phyloP scores from a whole-genome alignment of 2,888 invertebrate genomes.

The Drosophila kuntzei region DNA sequence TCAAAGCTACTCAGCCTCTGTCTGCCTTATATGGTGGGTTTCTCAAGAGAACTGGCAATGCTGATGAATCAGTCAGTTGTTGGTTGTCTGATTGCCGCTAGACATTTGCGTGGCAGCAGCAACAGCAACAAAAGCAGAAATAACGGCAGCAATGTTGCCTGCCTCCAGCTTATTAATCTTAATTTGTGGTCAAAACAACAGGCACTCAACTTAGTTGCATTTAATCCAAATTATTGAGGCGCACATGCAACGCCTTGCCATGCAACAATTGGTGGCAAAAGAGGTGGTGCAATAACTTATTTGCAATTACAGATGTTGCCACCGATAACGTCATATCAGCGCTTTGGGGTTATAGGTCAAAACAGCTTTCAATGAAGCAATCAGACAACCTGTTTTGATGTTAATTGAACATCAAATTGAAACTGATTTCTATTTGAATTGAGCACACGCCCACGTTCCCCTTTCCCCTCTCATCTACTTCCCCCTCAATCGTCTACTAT shows the following conservation, averaged over 20 bases:
- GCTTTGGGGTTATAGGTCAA: slow-evolving; percentile 24
- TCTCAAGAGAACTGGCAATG: slow-evolving; percentile 1
- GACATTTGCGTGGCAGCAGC: slow-evolving; percentile 49
- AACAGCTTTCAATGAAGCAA: slow-evolving; percentile 7
- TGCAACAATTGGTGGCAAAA: slow-evolving; percentile 8
- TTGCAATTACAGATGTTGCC: slow-evolving; percentile 37
- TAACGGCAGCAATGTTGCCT: slow-evolving; percentile 27
- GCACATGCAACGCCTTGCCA: slow-evolving; percentile 58
- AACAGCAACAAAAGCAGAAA: slow-evolving; percentile 1
- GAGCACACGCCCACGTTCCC: slow-evolving; percentile 42
- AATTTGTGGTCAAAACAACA: slow-evolving; percentile 37
- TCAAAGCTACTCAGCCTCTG: slow-evolving; percentile 17
- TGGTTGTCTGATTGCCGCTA: slow-evolving; percentile 40
- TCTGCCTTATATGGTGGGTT: slow-evolving; percentile 35
- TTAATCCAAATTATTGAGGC: slow-evolving; percentile 61
- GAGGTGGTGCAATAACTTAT: slow-evolving; percentile 13
- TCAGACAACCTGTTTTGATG: slow-evolving; percentile 12
- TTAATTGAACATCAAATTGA: slow-evolving; percentile 21
- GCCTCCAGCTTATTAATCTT: slow-evolving; percentile 47
- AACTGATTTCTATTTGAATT: slow-evolving; percentile 42
- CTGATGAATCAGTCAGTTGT: slow-evolving; percentile 37
- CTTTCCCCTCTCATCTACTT: background rate
- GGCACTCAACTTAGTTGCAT: slow-evolving; percentile 51
- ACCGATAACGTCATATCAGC: slow-evolving; percentile 35
- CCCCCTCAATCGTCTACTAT: background rate